Conservation (phyloP, 2,888 invertebrate species). For the Auanema freiburgensis region DNA sequence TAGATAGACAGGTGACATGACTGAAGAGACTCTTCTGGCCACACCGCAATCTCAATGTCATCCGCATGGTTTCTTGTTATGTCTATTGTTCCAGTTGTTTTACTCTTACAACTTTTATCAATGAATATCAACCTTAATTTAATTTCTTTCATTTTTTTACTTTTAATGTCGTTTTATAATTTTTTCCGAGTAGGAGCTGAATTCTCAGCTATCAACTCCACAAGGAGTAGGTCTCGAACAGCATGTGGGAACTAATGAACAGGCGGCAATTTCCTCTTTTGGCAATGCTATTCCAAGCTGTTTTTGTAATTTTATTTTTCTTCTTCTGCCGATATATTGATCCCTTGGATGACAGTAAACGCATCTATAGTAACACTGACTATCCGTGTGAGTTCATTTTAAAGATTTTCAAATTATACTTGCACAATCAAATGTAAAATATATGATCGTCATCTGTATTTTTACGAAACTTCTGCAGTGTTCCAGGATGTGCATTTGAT, state of each 20-base stretch:
- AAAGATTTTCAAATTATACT: background rate
- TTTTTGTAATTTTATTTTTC: conserved; percentile 52
- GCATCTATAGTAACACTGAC: conserved; percentile 53
- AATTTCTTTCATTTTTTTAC: background rate
- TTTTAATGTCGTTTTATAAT: background rate
- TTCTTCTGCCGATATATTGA: conserved; percentile 52
- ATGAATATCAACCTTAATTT: background rate
- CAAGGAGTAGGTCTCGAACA: background rate
- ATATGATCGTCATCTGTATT: conserved; percentile 5
- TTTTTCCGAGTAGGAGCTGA: background rate
- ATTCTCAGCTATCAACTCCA: background rate
- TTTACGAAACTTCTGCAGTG: conserved; percentile 35
- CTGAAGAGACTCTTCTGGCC: too few relatives aligned
- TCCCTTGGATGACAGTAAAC: conserved; percentile 46
- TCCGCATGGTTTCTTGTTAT: too few relatives aligned
- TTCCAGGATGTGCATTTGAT: conserved; percentile 64
- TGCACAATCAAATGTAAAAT: background rate
- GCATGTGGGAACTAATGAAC: conserved; percentile 37
- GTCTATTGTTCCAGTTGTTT: too few relatives aligned
- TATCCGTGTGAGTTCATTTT: conserved; percentile 44
- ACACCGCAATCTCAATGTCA: too few relatives aligned
- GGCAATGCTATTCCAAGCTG: conserved; percentile 53
- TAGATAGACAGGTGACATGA: too few relatives aligned
- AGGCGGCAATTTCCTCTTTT: conserved; percentile 55
- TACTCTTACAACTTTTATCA: too few relatives aligned